Evolutionary conservation across 2,888 invertebrate genomes (phyloP), one percentile per base, ranked within the genome.

Genomic region (Himalopsyche kuldschensis): DNA sequence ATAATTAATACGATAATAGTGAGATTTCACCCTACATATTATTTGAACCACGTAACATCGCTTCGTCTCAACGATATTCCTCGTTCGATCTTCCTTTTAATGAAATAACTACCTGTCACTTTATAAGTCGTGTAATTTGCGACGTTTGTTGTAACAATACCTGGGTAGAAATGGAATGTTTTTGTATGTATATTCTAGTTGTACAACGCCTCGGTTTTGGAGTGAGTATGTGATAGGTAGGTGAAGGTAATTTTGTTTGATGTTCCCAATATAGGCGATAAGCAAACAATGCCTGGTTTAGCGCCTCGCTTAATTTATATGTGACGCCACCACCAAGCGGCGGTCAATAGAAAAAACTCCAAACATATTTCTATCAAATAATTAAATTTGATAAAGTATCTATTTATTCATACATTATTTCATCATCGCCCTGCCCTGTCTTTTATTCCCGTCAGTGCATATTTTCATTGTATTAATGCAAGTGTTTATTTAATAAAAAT

Each of bases 321-420:
- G 24, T 76, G 32, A 20, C 81, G 81, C 81, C 77, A 77, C 24
- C 8, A 6, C n/a, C 17, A 11, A 30, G 41, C 10, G 8, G 81
- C 81, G 81, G 81, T 48, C 24, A 46, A 55, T 81, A 81, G 81
- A 31, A 32, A 17, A 81, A 77, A 10, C n/a, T 81, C 24, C 20
- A 20, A 55, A 55, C n/a, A 20, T 20, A n/a, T 27, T 75, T 63
- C 5, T 15, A 8, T 63, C 20, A n/a, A n/a, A n/a, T 63, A 63
- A 63, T 15, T 63, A 63, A 15, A 15, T 8, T 35, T 15, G 11
- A 4, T 10, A n/a, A 8, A n/a, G 15, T 77, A 32, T n/a, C 17
- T 41, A 24, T 32, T 77, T 6, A 77, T 32, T 17, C 32, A 35
- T 20, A 46, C 17, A 41, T 78, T 41, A 10, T 31, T 78, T 4